Evolutionary conservation across 2,888 invertebrate genomes (phyloP), one percentile per base, ranked within the genome.

Genomic region (Adineta ricciae): DNA sequence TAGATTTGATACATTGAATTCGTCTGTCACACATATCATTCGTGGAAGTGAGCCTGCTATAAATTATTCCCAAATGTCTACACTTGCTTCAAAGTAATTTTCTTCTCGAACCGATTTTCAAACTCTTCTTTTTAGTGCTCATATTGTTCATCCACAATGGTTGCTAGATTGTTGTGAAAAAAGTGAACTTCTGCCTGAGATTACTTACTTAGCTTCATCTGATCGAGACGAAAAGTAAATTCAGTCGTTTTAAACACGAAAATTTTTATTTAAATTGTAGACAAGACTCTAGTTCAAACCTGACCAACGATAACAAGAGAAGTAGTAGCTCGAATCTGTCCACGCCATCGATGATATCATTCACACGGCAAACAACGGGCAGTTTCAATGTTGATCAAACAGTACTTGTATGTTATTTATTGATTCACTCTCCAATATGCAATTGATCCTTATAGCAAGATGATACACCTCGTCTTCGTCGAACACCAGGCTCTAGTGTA

Each of bases 1-100:
- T 41, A 78, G 85, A 9, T 85, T 85, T 49, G 85, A 85, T 54
- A 52, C 73, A 82, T 36, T 78, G 16, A 84, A 84, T 41, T 46
- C 85, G 49, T 83, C 83, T 32, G 84, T 84, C 24, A 85, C 85
- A 24, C 85, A 85, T 84, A 83, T 85, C 24, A 85, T 85, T 84
- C 41, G 41, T 1, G 78, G 78, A 41, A n/a, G 2, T 41, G 78
- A 78, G 41, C 14, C 78, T n/a, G 3, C 3, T 4, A 41, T 41
- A 41, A 41, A 78, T 41, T 41, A 41, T n/a, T 14, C n/a, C n/a
- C 38, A 78, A 41, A 8, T 78, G 41, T 24, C 38, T 38, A 19
- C 21, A 5, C 38, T 78, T 11, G 78, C 41, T 7, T n/a, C 41
- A 24, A 41, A 78, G 78, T 78, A 41, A 41, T 41, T 27, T 16